phyloP scores from a whole-genome alignment of 1,140 invertebrate species.

The Macrobrachium rosenbergii region DNA sequence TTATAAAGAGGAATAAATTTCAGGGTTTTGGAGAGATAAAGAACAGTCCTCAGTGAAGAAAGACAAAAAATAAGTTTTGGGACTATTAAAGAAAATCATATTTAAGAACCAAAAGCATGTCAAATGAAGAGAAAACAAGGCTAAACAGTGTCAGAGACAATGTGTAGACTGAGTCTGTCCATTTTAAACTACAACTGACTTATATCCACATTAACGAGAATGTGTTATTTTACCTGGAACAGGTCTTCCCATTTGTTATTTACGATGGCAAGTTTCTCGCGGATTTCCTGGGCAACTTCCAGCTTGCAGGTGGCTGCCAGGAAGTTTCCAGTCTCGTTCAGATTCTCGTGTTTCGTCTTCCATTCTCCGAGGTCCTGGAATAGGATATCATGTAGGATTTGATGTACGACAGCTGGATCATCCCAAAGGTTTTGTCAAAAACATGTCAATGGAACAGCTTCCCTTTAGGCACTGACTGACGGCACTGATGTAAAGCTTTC shows the following conservation, averaged over 20 bases:
- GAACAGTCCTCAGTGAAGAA: neutral
- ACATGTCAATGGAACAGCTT: neutral
- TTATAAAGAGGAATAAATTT: constrained; percentile 1
- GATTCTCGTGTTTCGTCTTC: constrained; percentile 87
- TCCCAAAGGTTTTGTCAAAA: neutral
- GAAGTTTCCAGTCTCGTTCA: constrained; percentile 89
- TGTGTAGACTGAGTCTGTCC: neutral
- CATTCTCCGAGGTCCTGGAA: constrained; percentile 88
- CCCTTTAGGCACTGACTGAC: no score
- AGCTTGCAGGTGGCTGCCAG: constrained; percentile 89
- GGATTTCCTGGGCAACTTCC: constrained; percentile 81
- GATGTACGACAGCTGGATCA: no score
- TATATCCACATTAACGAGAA: no score
- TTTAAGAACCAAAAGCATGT: no score
- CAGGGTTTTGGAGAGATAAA: neutral
- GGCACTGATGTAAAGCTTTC: no score
- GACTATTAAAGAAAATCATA: no score
- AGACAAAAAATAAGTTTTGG: no score
- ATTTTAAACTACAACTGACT: no score
- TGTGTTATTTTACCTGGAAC: constrained; percentile 75
- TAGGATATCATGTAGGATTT: constrained; percentile 82
- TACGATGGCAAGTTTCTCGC: constrained; percentile 80
- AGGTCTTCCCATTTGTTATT: constrained; percentile 84
- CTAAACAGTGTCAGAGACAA: neutral
- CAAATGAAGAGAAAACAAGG: no score